Evolutionary conservation across 2,888 invertebrate genomes (phyloP).

Genomic region (Dryococelus australis): DNA sequence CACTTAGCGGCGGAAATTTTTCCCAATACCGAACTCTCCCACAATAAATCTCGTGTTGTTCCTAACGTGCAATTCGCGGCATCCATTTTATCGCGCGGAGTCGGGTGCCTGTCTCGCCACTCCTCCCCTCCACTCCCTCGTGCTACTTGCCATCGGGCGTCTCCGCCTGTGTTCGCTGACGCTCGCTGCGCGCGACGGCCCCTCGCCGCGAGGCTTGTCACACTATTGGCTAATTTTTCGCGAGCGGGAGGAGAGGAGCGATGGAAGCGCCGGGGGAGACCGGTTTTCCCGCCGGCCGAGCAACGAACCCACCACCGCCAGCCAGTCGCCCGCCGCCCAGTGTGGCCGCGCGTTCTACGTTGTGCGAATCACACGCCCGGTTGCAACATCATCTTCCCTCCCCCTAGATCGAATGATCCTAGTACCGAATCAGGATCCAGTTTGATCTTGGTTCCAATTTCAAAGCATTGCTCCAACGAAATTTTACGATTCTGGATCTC

Average conservation of each 20-base stretch:
- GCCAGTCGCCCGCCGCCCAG: not conserved
- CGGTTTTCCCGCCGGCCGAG: not conserved
- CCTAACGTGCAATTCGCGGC: not conserved
- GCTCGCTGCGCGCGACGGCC: slow-evolving; percentile 23
- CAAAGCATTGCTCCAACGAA: no score
- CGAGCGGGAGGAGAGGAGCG: not conserved
- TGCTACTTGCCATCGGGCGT: not conserved
- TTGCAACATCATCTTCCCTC: no score
- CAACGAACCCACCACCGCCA: not conserved
- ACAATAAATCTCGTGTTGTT: no score
- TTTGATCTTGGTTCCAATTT: no score
- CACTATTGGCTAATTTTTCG: slow-evolving; percentile 29
- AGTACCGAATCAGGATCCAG: no score
- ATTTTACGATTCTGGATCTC: no score
- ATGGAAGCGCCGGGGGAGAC: not conserved
- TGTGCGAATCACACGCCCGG: no score
- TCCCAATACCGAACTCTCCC: no score
- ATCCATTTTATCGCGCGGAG: slow-evolving; percentile 6
- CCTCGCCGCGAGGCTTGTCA: slow-evolving; percentile 22
- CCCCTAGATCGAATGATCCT: no score
- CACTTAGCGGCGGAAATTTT: no score
- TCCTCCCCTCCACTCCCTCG: not conserved
- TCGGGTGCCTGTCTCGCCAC: not conserved
- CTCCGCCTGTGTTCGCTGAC: not conserved
- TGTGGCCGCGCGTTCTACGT: not conserved